These are phyloP conservation scores for Uropetala carovei DNA, from an alignment of 2,888 invertebrate species.

Conservation along the genomic window DNA sequence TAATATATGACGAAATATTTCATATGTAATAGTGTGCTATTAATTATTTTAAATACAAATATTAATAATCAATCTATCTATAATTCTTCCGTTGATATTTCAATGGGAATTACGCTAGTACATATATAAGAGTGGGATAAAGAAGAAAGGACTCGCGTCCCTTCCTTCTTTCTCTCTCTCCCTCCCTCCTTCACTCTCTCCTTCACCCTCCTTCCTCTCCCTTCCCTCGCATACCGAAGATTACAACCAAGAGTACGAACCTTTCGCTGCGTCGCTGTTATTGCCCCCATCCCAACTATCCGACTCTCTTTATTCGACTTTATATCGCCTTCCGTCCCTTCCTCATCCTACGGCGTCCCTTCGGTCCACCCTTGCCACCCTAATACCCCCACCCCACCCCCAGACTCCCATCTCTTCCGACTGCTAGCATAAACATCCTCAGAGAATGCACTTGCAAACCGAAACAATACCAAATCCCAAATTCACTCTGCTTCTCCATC, in stretches of 20 bases:
- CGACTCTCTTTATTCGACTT: slow-evolving; percentile 28
- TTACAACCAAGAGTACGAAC: slow-evolving; percentile 29
- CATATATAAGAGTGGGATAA: not conserved
- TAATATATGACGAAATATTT: no score
- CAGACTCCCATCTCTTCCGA: no score
- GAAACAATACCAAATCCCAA: slow-evolving; percentile 11
- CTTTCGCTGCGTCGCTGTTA: slow-evolving; percentile 18
- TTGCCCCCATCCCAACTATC: not conserved
- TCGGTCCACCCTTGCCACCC: not conserved
- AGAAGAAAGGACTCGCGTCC: not conserved
- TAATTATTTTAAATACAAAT: no score
- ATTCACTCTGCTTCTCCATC: not conserved
- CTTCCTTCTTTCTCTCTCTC: not conserved
- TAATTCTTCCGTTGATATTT: no score
- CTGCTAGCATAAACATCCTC: not conserved
- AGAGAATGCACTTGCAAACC: not conserved
- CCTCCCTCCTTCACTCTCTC: not conserved
- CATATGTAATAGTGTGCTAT: no score
- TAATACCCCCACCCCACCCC: no score
- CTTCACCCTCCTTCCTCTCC: not conserved
- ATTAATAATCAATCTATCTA: no score
- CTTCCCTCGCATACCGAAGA: not conserved
- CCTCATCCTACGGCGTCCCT: not conserved
- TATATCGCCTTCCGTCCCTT: not conserved
- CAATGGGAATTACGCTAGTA: no score